Base-by-base conservation (phyloP, 2,113 vertebrate species). In the Proteles cristata region DNA sequence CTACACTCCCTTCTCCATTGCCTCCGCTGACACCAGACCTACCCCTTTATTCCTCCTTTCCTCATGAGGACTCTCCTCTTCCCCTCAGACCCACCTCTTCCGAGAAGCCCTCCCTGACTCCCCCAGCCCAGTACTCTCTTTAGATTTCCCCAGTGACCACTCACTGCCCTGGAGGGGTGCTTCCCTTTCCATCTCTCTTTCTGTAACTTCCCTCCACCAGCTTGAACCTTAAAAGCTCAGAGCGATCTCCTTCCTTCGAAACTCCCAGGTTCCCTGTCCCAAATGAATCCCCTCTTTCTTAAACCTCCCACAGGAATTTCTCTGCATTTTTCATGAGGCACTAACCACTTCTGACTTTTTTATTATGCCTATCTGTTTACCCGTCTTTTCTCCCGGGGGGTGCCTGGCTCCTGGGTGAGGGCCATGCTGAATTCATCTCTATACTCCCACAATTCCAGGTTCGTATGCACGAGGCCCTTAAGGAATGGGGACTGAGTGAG, bases 271-370 rank as follows among this genome's bases (percentile, higher is more conserved):
- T 43, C 16, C 33, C 8, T 23, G 23, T 58, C 85, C 82, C 81
- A 88, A 31, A 88, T 92, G n/a, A 85, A 88, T 43, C 33, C 19
- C 39, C n/a, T 43, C 68, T 53, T 35, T n/a, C 71, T 86, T 74
- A 76, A 66, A 77, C 87, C 58, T 61, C 66, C 28, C 48, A 50
- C 21, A 50, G 85, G 39, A 74, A 81, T 53, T 16, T 66, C 65
- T 81, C 55, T 86, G 79, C 26, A 50, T 80, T 11, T 69, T 68
- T 81, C 66, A 61, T 35, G 21, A 45, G 69, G 63, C 28, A 79
- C 26, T 35, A n/a, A 82, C 17, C 69, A 83, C 50, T n/a, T 81
- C 4, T 63, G 61, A 87, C 45, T 48, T 45, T 45, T 28, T 65
- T 68, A 63, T 74, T 58, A 16, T 6, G 65, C 19, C 82, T 9